phyloP scores from a whole-genome alignment of 2,888 invertebrate genomes.

The Acleris laterana region DNA sequence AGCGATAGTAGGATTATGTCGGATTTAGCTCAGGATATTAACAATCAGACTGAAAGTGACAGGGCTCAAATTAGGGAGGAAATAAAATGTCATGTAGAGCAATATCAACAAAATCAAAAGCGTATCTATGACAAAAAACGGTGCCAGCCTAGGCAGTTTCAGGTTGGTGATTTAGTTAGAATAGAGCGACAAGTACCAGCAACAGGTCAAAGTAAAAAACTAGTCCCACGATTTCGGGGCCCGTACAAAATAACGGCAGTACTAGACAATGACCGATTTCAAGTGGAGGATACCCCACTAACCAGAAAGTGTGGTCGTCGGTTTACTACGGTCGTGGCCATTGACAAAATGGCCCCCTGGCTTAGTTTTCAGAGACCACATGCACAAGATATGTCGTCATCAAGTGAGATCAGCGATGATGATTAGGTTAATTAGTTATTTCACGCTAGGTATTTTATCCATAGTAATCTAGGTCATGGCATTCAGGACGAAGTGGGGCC shows the following conservation, averaged over 20 bases:
- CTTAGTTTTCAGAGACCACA: conserved; percentile 4
- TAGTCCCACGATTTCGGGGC: neutral
- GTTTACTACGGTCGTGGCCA: conserved; percentile 5
- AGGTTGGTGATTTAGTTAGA: conserved; percentile 32
- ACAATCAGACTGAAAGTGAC: too few species aligned
- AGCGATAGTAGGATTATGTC: too few species aligned
- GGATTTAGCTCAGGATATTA: too few species aligned
- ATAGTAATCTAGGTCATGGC: too few species aligned
- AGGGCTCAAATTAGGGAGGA: too few species aligned
- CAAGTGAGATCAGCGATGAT: neutral
- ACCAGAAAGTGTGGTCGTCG: conserved; percentile 1
- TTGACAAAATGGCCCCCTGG: neutral
- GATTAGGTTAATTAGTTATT: neutral
- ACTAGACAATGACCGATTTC: neutral
- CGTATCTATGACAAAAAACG: conserved; percentile 19
- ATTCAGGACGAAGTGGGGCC: too few species aligned
- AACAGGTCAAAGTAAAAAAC: conserved; percentile 2
- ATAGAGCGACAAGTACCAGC: conserved; percentile 20
- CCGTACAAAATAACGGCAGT: neutral
- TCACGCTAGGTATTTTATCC: too few species aligned
- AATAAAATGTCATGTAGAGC: neutral
- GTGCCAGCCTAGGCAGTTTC: conserved; percentile 10
- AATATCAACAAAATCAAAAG: conserved; percentile 25
- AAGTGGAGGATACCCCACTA: conserved; percentile 1
- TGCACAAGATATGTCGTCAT: neutral